phyloP scores from a whole-genome alignment of 2,888 invertebrate species.

The Synergus gifuensis region DNA sequence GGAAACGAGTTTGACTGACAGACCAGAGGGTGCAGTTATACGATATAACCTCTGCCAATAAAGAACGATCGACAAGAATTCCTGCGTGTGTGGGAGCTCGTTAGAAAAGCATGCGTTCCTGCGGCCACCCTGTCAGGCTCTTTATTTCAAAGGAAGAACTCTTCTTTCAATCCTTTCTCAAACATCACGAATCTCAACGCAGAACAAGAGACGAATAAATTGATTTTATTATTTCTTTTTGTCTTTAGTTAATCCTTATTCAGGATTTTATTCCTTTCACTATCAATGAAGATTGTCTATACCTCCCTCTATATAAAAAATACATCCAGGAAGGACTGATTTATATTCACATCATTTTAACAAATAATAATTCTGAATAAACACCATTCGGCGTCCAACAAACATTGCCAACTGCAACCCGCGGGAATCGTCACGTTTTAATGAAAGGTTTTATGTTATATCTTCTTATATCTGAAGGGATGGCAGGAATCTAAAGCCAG shows the following conservation, averaged over 20 bases:
- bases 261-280: neutral
- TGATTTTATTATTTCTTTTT: slow-evolving; percentile 23
- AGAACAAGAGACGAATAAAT: slow-evolving; percentile 37
- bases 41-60: slow-evolving; percentile 41
- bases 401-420: neutral
- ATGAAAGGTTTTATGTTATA: neutral
- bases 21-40: slow-evolving; percentile 36
- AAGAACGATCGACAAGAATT: slow-evolving; percentile 38
- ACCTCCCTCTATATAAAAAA: too few species aligned
- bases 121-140: slow-evolving; percentile 38
- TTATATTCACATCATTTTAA: too few species aligned
- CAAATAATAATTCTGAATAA: too few species aligned
- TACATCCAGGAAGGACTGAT: too few species aligned
- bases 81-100: slow-evolving; percentile 41
- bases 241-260: neutral
- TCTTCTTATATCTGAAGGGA: neutral
- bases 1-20: slow-evolving; percentile 44
- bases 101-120: slow-evolving; percentile 39
- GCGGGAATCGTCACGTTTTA: neutral
- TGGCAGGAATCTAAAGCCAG: neutral
- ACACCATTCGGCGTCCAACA: too few species aligned
- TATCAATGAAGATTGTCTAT: neutral
- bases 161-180: slow-evolving; percentile 40
- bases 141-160: slow-evolving; percentile 39
- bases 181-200: slow-evolving; percentile 13